These are phyloP conservation scores for Halesus radiatus DNA, from an alignment of 1,140 invertebrate genomes.

Conservation along the genomic window DNA sequence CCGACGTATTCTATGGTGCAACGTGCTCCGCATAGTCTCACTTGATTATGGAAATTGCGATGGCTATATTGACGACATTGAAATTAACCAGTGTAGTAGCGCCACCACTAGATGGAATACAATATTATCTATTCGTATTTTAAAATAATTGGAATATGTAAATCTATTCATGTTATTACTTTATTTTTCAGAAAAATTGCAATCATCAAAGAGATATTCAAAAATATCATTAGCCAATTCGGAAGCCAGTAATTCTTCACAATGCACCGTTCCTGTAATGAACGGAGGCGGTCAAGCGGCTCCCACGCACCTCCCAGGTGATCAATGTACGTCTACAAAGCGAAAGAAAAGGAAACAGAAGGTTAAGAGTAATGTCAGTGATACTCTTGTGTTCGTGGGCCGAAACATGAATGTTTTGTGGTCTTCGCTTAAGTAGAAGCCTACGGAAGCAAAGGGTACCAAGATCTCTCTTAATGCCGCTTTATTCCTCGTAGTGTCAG, in stretches of 20 bases:
- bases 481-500: background rate
- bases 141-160: too few species aligned
- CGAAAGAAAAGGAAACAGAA: constrained; percentile 52
- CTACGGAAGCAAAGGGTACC: constrained; percentile 33
- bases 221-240: background rate
- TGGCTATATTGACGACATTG: too few species aligned
- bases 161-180: too few species aligned
- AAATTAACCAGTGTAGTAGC: too few species aligned
- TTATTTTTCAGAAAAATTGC: constrained; percentile 36
- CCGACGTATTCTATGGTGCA: too few species aligned
- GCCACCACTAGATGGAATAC: too few species aligned
- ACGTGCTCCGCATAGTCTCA: too few species aligned
- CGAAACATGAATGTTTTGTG: constrained; percentile 53
- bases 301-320: constrained; percentile 15
- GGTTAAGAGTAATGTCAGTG: constrained; percentile 52
- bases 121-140: too few species aligned
- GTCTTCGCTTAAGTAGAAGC: constrained; percentile 41
- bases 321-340: constrained; percentile 49
- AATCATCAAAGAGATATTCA: constrained; percentile 25
- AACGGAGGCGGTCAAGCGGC: background rate
- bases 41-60: too few species aligned
- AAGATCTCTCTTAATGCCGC: constrained; percentile 1
- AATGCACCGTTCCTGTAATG: background rate
- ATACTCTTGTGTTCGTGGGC: constrained; percentile 50
- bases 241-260: constrained; percentile 1